Conservation (phyloP, 1,140 invertebrate genomes). For the Drosophila parvula region DNA sequence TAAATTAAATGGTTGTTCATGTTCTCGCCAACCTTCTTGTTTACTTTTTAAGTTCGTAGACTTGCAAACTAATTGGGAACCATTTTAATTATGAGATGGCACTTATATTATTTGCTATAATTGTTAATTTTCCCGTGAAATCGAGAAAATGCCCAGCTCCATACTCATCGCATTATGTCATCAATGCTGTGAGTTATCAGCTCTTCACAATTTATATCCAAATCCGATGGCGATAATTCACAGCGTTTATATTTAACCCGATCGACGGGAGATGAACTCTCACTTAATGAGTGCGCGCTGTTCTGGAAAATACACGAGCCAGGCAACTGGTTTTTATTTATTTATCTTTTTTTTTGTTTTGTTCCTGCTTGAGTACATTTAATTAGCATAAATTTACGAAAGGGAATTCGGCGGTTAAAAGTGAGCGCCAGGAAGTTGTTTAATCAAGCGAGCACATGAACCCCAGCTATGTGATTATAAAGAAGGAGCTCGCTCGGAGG, state of each 20-base stretch:
- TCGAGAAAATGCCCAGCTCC: neutral
- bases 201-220: constrained; percentile 8
- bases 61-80: neutral
- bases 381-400: constrained; percentile 53
- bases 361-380: constrained; percentile 53
- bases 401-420: constrained; percentile 37
- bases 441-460: constrained; percentile 31
- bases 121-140: neutral
- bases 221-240: constrained; percentile 30
- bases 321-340: constrained; percentile 29
- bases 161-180: constrained; percentile 42
- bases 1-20: neutral
- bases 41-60: neutral
- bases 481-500: neutral
- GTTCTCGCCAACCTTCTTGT: neutral
- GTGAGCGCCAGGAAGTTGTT: constrained; percentile 47
- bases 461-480: constrained; percentile 36
- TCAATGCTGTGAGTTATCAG: constrained; percentile 10
- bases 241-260: constrained; percentile 31
- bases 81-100: neutral
- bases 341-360: constrained; percentile 20
- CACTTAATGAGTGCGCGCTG: constrained; percentile 34
- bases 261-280: constrained; percentile 46
- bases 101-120: neutral
- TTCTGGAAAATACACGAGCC: constrained; percentile 28